Evolutionary conservation across 2,797 vertebrate species (phyloP).

Genomic region (Enteromius anoplus): DNA sequence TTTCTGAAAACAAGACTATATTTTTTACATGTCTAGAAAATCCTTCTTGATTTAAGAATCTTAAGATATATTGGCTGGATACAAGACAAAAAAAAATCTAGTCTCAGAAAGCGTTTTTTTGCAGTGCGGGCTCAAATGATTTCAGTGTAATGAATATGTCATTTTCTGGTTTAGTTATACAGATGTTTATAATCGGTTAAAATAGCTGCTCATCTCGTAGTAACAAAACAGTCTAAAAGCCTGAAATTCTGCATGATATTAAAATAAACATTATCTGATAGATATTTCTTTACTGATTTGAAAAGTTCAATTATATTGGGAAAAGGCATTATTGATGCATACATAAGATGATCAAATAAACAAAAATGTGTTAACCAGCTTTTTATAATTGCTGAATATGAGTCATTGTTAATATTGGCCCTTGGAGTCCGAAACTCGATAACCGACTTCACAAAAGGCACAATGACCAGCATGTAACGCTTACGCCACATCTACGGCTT

Average conservation of each 20-base stretch:
- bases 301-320: constrained; percentile 2
- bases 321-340: constrained; percentile 1
- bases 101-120: too few relatives aligned
- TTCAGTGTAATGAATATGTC: background rate
- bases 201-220: constrained; percentile 12
- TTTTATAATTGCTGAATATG: background rate
- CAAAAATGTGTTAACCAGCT: background rate
- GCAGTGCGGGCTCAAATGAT: background rate
- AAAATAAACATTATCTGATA: background rate
- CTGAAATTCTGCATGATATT: background rate
- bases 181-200: constrained; percentile 2
- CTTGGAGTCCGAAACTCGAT: background rate
- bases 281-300: background rate
- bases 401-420: constrained; percentile 7
- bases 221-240: background rate
- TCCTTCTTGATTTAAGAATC: too few relatives aligned
- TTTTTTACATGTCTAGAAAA: too few relatives aligned
- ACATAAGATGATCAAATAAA: background rate
- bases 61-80: too few relatives aligned
- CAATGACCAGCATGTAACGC: constrained; percentile 9
- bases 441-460: constrained; percentile 17
- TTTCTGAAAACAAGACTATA: too few relatives aligned
- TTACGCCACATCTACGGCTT: background rate
- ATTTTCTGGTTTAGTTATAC: background rate
- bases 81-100: too few relatives aligned